phyloP scores from a whole-genome alignment of 2,888 invertebrate genomes.

The Trichopoda pennipes region DNA sequence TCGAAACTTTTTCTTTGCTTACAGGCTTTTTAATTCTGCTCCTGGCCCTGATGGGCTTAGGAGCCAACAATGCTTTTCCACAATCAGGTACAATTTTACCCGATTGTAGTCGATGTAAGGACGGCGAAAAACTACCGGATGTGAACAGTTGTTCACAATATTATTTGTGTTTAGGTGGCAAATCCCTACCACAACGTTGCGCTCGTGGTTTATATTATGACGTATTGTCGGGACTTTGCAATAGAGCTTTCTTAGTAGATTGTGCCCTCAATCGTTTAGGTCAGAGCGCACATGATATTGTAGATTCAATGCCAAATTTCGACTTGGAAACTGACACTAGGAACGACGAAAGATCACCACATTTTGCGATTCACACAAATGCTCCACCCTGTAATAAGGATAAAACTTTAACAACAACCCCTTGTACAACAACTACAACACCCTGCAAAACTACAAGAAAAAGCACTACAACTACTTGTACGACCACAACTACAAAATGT shows the following conservation, averaged over 20 bases:
- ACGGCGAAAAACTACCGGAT: conserved; percentile 56
- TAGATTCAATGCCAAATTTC: not conserved
- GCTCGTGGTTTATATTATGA: conserved; percentile 58
- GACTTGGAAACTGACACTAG: too few species aligned
- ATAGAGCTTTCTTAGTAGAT: conserved; percentile 58
- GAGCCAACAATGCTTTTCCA: conserved; percentile 27
- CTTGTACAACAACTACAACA: conserved; percentile 3
- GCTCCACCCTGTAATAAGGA: not conserved
- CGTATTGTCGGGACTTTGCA: conserved; percentile 35
- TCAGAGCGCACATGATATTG: not conserved
- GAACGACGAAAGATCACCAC: not conserved
- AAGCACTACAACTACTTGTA: not conserved
- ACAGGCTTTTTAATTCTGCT: conserved; percentile 56
- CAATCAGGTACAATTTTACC: not conserved
- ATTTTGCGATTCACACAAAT: too few species aligned
- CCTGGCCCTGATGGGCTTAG: conserved; percentile 43
- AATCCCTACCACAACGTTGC: conserved; percentile 38
- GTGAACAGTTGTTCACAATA: conserved; percentile 53
- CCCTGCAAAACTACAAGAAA: not conserved
- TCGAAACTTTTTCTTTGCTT: not conserved
- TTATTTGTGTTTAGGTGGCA: conserved; percentile 50
- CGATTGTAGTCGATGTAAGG: conserved; percentile 51
- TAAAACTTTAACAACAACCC: not conserved
- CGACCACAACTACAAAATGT: conserved; percentile 1
- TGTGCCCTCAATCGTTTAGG: conserved; percentile 46